A percentile compares a stretch with the other conserved stretches of the same genome.
These are phyloP conservation scores for Goniozus legneri DNA, from an alignment of 1,140 invertebrate species.

Conservation along the genomic window DNA sequence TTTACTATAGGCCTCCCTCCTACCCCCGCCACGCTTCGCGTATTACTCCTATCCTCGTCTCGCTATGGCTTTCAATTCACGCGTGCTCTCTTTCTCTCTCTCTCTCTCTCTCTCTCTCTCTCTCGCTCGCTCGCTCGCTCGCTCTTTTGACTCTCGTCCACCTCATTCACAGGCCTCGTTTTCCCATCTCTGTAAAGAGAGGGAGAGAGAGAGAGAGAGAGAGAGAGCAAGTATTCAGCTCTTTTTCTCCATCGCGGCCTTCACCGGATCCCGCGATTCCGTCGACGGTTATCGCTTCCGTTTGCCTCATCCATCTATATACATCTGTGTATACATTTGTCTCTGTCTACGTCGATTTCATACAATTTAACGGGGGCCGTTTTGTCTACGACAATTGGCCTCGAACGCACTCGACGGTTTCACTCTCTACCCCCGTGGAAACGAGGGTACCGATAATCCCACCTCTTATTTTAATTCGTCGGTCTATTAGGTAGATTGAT, in stretches of 20 bases:
- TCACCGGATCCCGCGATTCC: conserved; percentile 11
- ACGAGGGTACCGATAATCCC: no score
- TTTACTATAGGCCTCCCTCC: conserved; percentile 13
- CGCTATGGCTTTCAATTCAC: no score
- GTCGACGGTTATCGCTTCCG: conserved; percentile 32
- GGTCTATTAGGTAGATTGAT: no score
- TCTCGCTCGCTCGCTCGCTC: conserved; percentile 2
- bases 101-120: background rate
- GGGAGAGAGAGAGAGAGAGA: no score
- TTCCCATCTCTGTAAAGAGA: no score
- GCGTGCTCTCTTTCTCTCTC: conserved; percentile 22
- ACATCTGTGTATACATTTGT: no score
- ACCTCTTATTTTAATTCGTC: no score
- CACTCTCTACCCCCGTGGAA: conserved; percentile 35
- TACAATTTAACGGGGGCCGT: no score
- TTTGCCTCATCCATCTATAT: conserved; percentile 24
- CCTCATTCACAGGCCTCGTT: background rate
- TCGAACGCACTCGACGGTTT: conserved; percentile 20
- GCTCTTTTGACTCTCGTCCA: conserved; percentile 3
- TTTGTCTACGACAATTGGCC: conserved; percentile 39
- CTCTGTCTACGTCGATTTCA: no score
- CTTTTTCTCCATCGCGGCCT: no score
- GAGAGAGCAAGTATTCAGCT: no score
- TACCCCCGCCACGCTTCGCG: conserved; percentile 42
- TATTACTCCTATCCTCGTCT: no score